Conservation (phyloP, 2,797 vertebrate species). For the Lateolabrax maculatus region DNA sequence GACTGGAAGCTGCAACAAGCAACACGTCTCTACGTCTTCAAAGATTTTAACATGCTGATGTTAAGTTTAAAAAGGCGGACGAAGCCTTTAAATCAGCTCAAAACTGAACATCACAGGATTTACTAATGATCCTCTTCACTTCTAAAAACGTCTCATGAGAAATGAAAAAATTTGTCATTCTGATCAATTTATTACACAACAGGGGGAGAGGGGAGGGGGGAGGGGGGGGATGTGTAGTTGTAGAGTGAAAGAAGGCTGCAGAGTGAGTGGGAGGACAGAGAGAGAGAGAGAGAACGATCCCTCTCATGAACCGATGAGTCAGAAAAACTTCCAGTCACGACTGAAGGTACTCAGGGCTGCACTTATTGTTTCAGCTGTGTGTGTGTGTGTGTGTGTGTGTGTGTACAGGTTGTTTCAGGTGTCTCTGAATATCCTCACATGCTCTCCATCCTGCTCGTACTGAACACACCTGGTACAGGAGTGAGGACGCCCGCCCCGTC, state of each 20-base stretch:
- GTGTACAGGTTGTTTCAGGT: conserved; percentile 24
- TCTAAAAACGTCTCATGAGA: background rate
- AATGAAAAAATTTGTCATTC: background rate
- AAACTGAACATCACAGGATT: no score
- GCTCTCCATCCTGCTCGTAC: background rate
- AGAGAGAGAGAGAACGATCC: background rate
- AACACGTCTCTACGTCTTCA: no score
- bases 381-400: background rate
- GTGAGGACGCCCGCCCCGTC: background rate
- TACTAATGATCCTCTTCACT: no score
- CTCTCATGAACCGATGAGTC: conserved; percentile 47
- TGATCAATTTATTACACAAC: background rate
- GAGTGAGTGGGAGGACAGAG: background rate
- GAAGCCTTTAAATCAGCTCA: no score
- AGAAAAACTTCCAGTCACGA: conserved; percentile 59
- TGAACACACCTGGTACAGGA: background rate
- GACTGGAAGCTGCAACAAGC: no score
- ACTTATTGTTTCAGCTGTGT: conserved; percentile 10
- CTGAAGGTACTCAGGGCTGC: background rate
- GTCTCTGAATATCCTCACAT: background rate
- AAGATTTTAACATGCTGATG: no score
- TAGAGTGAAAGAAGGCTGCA: no score
- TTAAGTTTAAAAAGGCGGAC: no score
- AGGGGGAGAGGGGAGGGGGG: no score
- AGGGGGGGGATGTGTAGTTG: background rate